Percentiles rank a stretch among this genome's conserved stretches.
phyloP scores from a whole-genome alignment of 1,140 invertebrate species.

The Bombus waltoni region DNA sequence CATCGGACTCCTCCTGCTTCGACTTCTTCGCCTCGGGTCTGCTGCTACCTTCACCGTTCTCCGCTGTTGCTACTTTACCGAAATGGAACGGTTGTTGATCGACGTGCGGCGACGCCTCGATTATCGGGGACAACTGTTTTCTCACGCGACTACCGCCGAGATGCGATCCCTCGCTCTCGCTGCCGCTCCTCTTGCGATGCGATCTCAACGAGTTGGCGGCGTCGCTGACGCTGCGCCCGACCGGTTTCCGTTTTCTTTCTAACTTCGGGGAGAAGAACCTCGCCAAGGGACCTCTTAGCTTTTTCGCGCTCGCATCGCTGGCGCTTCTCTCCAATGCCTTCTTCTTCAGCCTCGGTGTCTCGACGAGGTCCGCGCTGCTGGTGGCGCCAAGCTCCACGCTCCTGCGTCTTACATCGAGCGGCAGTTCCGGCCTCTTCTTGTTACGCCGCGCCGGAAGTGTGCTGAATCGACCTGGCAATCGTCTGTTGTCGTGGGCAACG shows the following conservation, averaged over 20 bases:
- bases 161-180: conserved; percentile 78
- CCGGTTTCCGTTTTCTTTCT: conserved; percentile 71
- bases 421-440: conserved; percentile 81
- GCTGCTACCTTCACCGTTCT: not conserved
- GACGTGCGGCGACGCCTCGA: conserved; percentile 85
- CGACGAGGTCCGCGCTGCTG: conserved; percentile 53
- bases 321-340: conserved; percentile 84
- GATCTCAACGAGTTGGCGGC: conserved; percentile 72
- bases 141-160: conserved; percentile 77
- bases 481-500: conserved; percentile 80
- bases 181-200: conserved; percentile 77
- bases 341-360: conserved; percentile 75
- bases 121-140: conserved; percentile 90
- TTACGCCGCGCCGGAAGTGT: conserved; percentile 84
- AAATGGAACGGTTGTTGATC: conserved; percentile 86
- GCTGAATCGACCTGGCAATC: conserved; percentile 85
- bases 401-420: conserved; percentile 71
- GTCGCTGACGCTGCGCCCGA: conserved; percentile 81
- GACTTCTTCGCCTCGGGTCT: conserved; percentile 70
- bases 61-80: not conserved
- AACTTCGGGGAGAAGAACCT: conserved; percentile 77
- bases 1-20: conserved; percentile 66
- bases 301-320: conserved; percentile 86
- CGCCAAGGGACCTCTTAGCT: conserved; percentile 71
- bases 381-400: conserved; percentile 75